Conservation (phyloP, 23 tunicate species). For the Diplosoma virens region DNA sequence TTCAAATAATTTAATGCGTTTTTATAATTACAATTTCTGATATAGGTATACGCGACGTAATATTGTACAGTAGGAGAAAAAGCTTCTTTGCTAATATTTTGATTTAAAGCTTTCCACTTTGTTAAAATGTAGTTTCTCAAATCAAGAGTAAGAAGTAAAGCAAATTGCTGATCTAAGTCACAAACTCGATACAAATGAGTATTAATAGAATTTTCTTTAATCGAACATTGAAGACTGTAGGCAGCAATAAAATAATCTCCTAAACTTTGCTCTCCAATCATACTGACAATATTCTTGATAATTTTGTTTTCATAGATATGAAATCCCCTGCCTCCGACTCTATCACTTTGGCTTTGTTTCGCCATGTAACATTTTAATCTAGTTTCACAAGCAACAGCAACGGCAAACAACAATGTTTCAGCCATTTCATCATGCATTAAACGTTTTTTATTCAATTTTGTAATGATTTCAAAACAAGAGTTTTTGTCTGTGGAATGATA, state of each 20-base stretch:
- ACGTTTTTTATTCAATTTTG: background rate
- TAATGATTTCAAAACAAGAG: conserved; percentile 12
- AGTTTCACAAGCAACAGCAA: conserved; percentile 30
- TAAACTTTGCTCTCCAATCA: conserved; percentile 16
- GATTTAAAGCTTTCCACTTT: background rate
- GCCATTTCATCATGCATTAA: background rate
- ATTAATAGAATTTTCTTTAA: background rate
- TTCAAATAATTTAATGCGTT: no score
- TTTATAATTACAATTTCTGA: background rate
- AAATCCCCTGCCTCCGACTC: background rate
- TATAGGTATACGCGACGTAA: background rate
- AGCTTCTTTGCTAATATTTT: background rate
- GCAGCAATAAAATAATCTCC: conserved; percentile 10
- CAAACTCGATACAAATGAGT: background rate
- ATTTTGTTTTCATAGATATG: background rate
- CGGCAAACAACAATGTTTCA: background rate
- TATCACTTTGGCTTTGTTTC: conserved; percentile 14
- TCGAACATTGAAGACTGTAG: background rate
- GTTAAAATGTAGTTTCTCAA: background rate
- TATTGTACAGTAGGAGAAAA: background rate
- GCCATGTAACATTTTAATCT: conserved; percentile 21
- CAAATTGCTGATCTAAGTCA: background rate
- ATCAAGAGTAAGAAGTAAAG: background rate
- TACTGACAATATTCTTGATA: background rate
- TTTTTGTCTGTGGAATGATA: background rate